Conservation (phyloP, 1,140 invertebrate genomes). For the Camponotus floridanus region DNA sequence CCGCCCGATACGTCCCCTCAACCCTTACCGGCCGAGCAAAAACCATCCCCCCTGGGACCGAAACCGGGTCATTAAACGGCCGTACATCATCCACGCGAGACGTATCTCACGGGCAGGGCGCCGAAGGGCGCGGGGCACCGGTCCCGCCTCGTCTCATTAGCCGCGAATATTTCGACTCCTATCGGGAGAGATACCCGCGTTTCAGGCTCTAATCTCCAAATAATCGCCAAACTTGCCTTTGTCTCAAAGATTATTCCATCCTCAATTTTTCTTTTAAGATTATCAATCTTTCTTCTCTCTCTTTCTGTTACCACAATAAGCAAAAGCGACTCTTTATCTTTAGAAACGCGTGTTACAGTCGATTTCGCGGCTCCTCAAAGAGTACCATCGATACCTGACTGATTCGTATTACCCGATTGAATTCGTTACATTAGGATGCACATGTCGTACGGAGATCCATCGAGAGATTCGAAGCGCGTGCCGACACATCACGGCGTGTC, state of each 20-base stretch:
- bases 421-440: constrained; percentile 58
- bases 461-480: constrained; percentile 78
- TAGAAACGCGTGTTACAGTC: not conserved
- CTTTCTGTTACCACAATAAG: not conserved
- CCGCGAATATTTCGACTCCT: constrained; percentile 59
- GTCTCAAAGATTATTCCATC: too few species aligned
- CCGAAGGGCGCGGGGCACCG: constrained; percentile 46
- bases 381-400: not conserved
- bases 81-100: constrained; percentile 77
- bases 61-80: constrained; percentile 78
- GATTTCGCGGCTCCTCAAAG: too few species aligned
- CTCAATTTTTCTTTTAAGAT: not conserved
- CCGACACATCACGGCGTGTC: constrained; percentile 79
- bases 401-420: not conserved
- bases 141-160: constrained; percentile 70
- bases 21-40: constrained; percentile 63
- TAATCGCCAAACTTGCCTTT: constrained; percentile 20
- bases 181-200: not conserved
- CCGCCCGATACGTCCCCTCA: constrained; percentile 50
- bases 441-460: constrained; percentile 53
- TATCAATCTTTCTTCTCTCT: not conserved
- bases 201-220: constrained; percentile 36
- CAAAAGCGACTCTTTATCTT: not conserved
- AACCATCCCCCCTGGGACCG: constrained; percentile 51
- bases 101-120: constrained; percentile 59